Evolutionary conservation across 2,113 vertebrate species (phyloP).

Genomic region (Struthidea cinerea): DNA sequence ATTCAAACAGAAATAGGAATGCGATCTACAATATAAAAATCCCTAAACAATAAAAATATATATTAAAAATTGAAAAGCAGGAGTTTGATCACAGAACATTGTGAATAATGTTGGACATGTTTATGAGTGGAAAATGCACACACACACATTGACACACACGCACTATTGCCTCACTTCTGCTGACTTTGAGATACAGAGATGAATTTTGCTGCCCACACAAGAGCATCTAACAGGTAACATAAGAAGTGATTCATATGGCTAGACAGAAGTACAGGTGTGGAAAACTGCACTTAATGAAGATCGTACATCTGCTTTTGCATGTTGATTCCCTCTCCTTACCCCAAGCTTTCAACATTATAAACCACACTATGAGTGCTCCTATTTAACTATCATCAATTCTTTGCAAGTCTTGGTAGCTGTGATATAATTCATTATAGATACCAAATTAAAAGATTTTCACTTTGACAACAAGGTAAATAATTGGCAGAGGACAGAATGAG

Average conservation of each 20-base stretch:
- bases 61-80: neutral
- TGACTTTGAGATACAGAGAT: neutral
- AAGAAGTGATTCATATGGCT: neutral
- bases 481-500: neutral
- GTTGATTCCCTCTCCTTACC: neutral
- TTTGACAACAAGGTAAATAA: neutral
- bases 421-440: neutral
- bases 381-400: neutral
- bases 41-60: neutral
- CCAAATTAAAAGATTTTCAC: neutral
- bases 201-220: neutral
- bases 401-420: neutral
- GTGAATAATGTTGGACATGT: neutral
- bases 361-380: neutral
- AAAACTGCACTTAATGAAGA: neutral
- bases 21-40: neutral
- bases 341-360: neutral
- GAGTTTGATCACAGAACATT: neutral
- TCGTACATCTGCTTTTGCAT: fast-evolving
- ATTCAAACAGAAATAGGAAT: neutral
- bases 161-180: neutral
- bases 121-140: neutral
- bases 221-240: neutral
- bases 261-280: neutral
- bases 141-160: too few species aligned